Evolutionary conservation across 2,888 invertebrate species (phyloP), one percentile per base, ranked within the genome.

Genomic region (Drosophila mayaguana): DNA sequence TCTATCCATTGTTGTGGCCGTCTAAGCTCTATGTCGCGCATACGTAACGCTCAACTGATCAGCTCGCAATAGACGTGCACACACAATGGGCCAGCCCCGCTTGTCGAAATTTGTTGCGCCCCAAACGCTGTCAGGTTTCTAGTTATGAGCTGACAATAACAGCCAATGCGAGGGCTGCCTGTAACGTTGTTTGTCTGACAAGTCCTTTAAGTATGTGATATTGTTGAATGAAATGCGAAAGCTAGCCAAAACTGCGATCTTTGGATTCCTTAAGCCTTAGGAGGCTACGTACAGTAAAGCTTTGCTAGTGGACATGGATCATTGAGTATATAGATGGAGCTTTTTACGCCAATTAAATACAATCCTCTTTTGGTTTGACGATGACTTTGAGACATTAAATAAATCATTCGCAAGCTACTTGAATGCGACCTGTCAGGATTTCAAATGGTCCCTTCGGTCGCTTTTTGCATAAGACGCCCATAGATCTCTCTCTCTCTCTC

Each of bases 21-120:
- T 77, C 86, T 85, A 87, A 88, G 87, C 82, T 53, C 50, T 42
- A 70, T 80, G 45, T 64, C 57, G 72, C 83, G 80, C 70, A 83
- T 83, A 83, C 81, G 83, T 85, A 80, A 85, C 78, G 83, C 68
- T 48, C 42, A 71, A 48, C 73, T 54, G 48, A 69, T 70, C 66
- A 50, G 62, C 61, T 68, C 62, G 63, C 60, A 45, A 51, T 38
- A 42, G 48, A 36, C 43, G 56, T 45, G 43, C 22, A 22, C 38
- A 45, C 38, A 75, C 77, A 76, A 74, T 78, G 63, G 66, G 36
- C 20, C 70, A 66, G 51, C 54, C 40, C 36, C 38, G 63, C 55
- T 45, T 53, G 54, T 54, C 54, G 40, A 72, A 80, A 76, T 75
- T 74, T 71, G 75, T 70, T 57, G 55, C 61, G 64, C 55, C 64